Evolutionary conservation across 2,888 invertebrate species (phyloP).

Genomic region (Agrilus biguttatus): DNA sequence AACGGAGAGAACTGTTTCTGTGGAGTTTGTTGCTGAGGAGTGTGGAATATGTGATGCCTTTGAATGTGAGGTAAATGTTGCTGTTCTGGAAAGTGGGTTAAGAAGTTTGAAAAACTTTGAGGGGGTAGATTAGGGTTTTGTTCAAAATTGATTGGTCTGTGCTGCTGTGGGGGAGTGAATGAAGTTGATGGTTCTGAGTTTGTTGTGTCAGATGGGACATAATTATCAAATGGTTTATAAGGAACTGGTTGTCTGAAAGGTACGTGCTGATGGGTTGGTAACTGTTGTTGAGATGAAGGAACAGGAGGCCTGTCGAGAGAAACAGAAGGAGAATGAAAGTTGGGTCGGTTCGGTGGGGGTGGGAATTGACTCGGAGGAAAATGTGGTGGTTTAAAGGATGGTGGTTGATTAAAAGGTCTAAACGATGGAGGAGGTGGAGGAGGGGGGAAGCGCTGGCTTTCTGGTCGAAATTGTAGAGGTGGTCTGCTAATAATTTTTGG

Average conservation of each 20-base stretch:
- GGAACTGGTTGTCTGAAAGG: constrained; percentile 22
- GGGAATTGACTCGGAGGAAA: constrained; percentile 12
- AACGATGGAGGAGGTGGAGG: constrained; percentile 2
- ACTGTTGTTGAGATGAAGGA: constrained; percentile 4
- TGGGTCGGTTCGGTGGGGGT: constrained; percentile 5
- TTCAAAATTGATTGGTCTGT: constrained; percentile 21
- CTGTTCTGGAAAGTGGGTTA: constrained; percentile 7
- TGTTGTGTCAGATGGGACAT: constrained; percentile 31
- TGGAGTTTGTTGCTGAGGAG: constrained; percentile 18
- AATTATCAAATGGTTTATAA: constrained; percentile 23
- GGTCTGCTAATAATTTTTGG: neutral
- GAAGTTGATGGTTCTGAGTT: constrained; percentile 31
- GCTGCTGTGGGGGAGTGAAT: constrained; percentile 34
- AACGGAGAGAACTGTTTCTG: constrained; percentile 23
- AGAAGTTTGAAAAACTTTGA: constrained; percentile 7
- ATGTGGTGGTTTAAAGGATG: constrained; percentile 12
- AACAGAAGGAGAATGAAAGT: constrained; percentile 7
- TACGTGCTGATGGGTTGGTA: constrained; percentile 6
- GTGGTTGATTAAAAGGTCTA: constrained; percentile 1
- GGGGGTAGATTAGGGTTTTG: constrained; percentile 18
- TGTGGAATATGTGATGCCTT: constrained; percentile 1
- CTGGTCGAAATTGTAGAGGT: constrained; percentile 5
- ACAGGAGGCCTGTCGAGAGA: constrained; percentile 3
- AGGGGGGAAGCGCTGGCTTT: constrained; percentile 2
- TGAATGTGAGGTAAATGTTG: constrained; percentile 22